These are phyloP conservation scores for Pangasianodon hypophthalmus DNA, from an alignment of 2,113 vertebrate genomes.

Conservation along the genomic window DNA sequence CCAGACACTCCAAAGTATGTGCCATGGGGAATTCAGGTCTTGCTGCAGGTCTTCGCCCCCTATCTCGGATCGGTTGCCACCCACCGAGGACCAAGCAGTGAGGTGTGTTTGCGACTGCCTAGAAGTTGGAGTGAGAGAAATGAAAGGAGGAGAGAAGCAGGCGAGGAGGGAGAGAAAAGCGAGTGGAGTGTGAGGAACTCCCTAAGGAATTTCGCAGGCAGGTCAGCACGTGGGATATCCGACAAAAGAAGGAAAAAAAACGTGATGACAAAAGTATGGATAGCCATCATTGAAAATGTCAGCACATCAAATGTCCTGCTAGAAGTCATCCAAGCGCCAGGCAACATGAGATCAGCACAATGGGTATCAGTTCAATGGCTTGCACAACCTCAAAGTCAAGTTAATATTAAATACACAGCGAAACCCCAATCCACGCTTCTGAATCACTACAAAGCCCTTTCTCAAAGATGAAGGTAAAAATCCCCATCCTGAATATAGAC, in stretches of 20 bases:
- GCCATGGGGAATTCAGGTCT: conserved; percentile 38
- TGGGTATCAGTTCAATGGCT: neutral
- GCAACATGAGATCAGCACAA: neutral
- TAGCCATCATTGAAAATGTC: neutral
- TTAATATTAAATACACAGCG: neutral
- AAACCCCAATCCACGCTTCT: neutral
- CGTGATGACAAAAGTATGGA: neutral
- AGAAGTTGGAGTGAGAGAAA: conserved; percentile 43
- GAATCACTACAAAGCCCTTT: neutral
- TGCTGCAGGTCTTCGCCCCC: conserved; percentile 14
- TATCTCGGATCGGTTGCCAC: conserved; percentile 30
- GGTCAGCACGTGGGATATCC: conserved; percentile 67
- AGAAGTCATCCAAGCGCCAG: conserved; percentile 6
- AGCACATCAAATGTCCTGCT: conserved; percentile 20
- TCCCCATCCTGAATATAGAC: neutral
- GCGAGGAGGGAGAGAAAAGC: conserved; percentile 33
- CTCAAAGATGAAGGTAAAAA: neutral
- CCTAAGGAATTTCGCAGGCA: conserved; percentile 71
- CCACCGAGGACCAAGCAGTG: conserved; percentile 29
- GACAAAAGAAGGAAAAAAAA: conserved; percentile 8
- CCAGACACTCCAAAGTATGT: neutral
- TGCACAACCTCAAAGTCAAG: neutral
- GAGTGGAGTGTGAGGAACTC: conserved; percentile 59
- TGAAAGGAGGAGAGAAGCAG: conserved; percentile 46
- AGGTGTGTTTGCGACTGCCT: conserved; percentile 31